Evolutionary conservation across 2,888 invertebrate species (phyloP), one percentile per base, ranked within the genome.

Genomic region (Ashinkailepas kermadecensis): DNA sequence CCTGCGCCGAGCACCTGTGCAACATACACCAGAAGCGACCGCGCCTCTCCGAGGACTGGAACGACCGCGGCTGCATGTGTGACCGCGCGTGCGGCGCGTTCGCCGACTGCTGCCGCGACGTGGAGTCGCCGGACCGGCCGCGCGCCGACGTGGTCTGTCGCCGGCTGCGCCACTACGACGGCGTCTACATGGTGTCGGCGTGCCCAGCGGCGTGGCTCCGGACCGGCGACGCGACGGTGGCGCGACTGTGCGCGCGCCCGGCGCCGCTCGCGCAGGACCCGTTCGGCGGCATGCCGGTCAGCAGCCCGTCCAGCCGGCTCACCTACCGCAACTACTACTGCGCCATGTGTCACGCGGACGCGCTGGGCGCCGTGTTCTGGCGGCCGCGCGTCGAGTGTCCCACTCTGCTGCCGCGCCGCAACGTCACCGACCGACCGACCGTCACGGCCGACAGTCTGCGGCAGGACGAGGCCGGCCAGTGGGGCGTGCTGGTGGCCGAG

Each of bases 81-180:
- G 89, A 89, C 83, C 85, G 86, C 65, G 85, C 85, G 62, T 89
- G 89, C 84, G 85, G 86, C 25, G 85, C 85, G 18, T 89, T 88
- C 83, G 89, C 88, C 57, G 89, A 89, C 85, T 89, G 89, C 84
- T 89, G 89, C 83, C 85, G 87, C 57, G 88, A 89, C 84, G 88
- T 88, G 0, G 84, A 81, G 70, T 85, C 84, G 39, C 86, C 83
- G 84, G 86, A 85, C 85, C 85, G 85, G 81, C 86, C 86, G n/a
- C 67, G 64, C 4, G 59, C 81, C 25, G 85, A 85, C 54, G 88
- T 87, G 85, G 84, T 86, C 21, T 89, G 89, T 84, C 86, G 87
- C 25, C 85, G 86, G 7, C 83, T 88, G 78, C 83, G 86, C 23
- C 87, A 88, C 81, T 88, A 86, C 83, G 87, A 87, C 11, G 87